Conservation (phyloP, 2,888 invertebrate species). For the Drosophila incognita region DNA sequence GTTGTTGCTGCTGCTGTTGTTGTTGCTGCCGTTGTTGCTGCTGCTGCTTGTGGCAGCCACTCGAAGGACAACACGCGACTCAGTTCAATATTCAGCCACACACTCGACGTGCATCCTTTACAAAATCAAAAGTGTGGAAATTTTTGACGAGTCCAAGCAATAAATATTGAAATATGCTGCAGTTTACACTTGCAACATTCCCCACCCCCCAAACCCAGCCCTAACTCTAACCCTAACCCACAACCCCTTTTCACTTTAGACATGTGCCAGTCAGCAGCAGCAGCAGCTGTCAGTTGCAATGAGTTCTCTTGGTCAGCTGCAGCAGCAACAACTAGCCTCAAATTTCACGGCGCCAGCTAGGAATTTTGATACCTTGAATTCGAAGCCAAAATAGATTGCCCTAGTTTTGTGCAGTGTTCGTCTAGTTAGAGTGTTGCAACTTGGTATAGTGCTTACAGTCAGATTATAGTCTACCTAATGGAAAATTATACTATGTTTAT, state of each 20-base stretch:
- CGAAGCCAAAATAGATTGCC: neutral
- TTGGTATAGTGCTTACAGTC: too few relatives aligned
- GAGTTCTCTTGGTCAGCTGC: constrained; percentile 37
- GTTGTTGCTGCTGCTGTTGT: constrained; percentile 8
- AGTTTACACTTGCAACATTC: constrained; percentile 54
- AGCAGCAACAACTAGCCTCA: constrained; percentile 51
- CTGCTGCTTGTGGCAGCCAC: constrained; percentile 46
- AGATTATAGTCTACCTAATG: neutral
- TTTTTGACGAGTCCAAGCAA: constrained; percentile 58
- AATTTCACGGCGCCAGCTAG: constrained; percentile 63
- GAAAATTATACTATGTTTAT: too few relatives aligned
- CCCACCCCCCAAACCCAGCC: neutral
- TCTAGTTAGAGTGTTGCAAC: neutral
- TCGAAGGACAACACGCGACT: constrained; percentile 78
- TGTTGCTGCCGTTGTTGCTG: constrained; percentile 13
- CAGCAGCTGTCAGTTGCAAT: constrained; percentile 41
- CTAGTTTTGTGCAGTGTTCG: neutral
- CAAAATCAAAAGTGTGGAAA: constrained; percentile 78
- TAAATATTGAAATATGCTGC: constrained; percentile 68
- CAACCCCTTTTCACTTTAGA: constrained; percentile 16
- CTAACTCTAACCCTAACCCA: constrained; percentile 6
- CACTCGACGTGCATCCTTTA: constrained; percentile 63
- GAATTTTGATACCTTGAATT: neutral
- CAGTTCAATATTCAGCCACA: constrained; percentile 39
- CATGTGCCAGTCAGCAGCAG: constrained; percentile 25